These are phyloP conservation scores for Rynchops niger DNA, from an alignment of 2,113 vertebrate species.

Conservation along the genomic window DNA sequence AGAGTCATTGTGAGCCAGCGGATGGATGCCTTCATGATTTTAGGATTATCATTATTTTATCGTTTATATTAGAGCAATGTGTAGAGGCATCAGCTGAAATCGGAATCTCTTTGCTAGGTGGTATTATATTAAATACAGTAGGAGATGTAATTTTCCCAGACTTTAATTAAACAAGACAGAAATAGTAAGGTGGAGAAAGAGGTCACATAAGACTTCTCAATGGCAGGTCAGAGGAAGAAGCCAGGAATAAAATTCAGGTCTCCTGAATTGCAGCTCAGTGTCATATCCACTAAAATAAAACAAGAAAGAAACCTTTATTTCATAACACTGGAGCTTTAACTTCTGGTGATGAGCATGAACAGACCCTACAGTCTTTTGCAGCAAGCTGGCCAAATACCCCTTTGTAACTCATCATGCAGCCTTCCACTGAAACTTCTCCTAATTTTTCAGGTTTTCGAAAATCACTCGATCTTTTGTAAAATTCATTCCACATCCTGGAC, in stretches of 20 bases:
- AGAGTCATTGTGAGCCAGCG: neutral
- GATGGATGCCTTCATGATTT: neutral
- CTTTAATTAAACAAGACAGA: neutral
- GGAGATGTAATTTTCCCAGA: neutral
- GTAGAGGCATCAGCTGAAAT: neutral
- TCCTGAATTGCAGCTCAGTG: neutral
- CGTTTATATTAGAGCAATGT: neutral
- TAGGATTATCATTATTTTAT: neutral
- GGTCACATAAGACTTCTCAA: neutral
- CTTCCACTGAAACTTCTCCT: neutral
- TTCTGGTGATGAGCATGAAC: neutral
- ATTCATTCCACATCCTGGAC: neutral
- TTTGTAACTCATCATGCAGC: neutral
- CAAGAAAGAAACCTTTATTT: neutral
- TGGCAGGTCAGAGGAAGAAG: neutral
- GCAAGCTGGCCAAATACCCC: neutral
- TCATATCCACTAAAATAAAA: neutral
- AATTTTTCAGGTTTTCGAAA: neutral
- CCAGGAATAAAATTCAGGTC: neutral
- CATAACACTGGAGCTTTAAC: neutral
- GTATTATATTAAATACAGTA: neutral
- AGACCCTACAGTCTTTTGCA: neutral
- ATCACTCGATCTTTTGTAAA: neutral
- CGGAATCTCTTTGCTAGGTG: neutral
- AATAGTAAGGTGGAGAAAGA: neutral